These are phyloP conservation scores for Bacillus rossius DNA, from an alignment of 1,140 invertebrate species.

Conservation along the genomic window DNA sequence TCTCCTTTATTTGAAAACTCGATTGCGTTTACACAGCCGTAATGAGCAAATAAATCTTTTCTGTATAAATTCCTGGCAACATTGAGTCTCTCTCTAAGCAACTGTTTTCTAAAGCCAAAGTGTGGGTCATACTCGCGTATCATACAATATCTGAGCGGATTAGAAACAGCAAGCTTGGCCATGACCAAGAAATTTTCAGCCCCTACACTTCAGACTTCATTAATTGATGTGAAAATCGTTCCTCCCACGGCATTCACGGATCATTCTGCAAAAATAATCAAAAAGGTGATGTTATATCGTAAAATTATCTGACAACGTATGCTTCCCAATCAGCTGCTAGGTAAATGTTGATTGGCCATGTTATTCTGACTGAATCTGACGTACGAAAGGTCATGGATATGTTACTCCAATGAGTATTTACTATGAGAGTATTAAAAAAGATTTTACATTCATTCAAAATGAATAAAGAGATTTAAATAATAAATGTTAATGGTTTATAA, in stretches of 20 bases:
- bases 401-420: too few species aligned
- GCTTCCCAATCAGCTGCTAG: conserved; percentile 5
- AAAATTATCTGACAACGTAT: not conserved
- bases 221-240: too few species aligned
- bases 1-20: conserved; percentile 89
- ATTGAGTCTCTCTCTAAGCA: conserved; percentile 57
- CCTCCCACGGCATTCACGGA: too few species aligned
- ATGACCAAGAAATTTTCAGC: conserved; percentile 25
- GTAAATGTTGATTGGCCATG: conserved; percentile 9
- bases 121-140: conserved; percentile 46
- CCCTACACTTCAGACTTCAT: not conserved
- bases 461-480: too few species aligned
- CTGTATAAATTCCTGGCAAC: conserved; percentile 69
- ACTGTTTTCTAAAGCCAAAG: conserved; percentile 44
- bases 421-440: too few species aligned
- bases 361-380: conserved; percentile 5
- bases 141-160: conserved; percentile 45
- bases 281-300: too few species aligned
- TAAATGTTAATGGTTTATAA: too few species aligned
- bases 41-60: conserved; percentile 83
- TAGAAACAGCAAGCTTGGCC: conserved; percentile 42
- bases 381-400: conserved; percentile 8
- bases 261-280: too few species aligned
- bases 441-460: too few species aligned
- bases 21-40: conserved; percentile 94